Conservation (phyloP, 2,888 invertebrate genomes). For the Scaptomyza polygonia region DNA sequence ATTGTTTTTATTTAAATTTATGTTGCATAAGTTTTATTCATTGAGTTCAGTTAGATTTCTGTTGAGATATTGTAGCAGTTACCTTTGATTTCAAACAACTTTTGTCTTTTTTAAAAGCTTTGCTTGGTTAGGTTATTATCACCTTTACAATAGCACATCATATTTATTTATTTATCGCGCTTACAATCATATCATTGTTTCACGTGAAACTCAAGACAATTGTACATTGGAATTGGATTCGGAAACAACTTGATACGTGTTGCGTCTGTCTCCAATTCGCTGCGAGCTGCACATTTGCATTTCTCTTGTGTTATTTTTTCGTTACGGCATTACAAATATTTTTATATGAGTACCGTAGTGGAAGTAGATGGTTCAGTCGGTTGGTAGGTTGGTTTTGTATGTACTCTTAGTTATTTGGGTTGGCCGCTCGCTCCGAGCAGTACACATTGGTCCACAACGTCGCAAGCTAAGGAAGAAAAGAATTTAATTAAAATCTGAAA, state of each 20-base stretch:
- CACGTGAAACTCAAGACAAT: slow-evolving; percentile 9
- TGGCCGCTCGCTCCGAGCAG: slow-evolving; percentile 53
- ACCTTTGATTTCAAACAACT: no score
- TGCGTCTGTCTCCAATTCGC: slow-evolving; percentile 13
- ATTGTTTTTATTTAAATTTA: background rate
- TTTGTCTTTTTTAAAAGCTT: background rate
- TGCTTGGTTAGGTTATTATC: background rate
- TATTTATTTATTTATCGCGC: background rate
- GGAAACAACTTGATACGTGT: slow-evolving; percentile 27
- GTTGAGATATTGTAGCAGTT: no score
- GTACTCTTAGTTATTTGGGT: slow-evolving; percentile 35
- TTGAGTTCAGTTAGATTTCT: no score
- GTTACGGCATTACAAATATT: slow-evolving; percentile 53
- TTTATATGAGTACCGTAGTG: slow-evolving; percentile 28
- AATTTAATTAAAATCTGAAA: slow-evolving; percentile 78
- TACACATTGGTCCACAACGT: slow-evolving; percentile 26
- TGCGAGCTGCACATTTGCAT: slow-evolving; percentile 24
- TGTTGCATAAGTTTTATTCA: background rate
- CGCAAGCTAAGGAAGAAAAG: slow-evolving; percentile 61
- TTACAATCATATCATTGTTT: slow-evolving; percentile 1
- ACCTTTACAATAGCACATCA: background rate
- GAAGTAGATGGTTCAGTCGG: background rate
- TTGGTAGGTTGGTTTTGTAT: slow-evolving; percentile 2
- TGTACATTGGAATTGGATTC: slow-evolving; percentile 15
- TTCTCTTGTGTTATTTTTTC: slow-evolving; percentile 46